Conservation (phyloP, 92 coral and sea anemone species). For the Epizoanthus rinbou region DNA sequence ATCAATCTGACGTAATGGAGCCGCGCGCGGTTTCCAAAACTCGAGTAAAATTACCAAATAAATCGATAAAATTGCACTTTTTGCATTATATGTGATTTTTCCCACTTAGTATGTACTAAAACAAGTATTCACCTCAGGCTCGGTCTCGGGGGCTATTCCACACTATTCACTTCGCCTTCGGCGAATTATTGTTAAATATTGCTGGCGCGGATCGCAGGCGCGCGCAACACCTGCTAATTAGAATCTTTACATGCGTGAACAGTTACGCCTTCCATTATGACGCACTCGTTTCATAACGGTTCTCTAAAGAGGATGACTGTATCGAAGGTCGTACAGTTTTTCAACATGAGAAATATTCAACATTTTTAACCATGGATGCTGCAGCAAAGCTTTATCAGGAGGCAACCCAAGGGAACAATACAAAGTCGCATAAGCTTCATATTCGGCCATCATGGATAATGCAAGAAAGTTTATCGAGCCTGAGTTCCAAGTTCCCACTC, state of each 20-base stretch:
- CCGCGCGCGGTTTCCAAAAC: no score
- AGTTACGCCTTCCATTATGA: conserved; percentile 22
- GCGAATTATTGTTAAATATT: no score
- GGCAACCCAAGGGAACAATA: conserved; percentile 7
- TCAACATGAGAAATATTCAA: background rate
- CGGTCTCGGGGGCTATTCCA: no score
- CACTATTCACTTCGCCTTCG: no score
- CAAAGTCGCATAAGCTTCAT: conserved; percentile 40
- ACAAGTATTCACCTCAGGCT: no score
- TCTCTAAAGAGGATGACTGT: background rate
- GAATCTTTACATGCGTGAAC: conserved; percentile 2
- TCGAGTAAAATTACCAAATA: no score
- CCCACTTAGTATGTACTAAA: no score
- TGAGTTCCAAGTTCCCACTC: conserved; percentile 89
- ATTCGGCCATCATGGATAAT: conserved; percentile 82
- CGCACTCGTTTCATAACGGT: background rate
- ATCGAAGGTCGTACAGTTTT: background rate
- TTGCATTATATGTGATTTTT: no score
- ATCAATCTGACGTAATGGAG: no score
- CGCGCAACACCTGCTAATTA: conserved; percentile 26
- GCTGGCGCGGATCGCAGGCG: conserved; percentile 8
- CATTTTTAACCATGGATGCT: conserved; percentile 57
- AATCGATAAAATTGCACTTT: no score
- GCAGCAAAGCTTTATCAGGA: conserved; percentile 49
- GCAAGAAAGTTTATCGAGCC: conserved; percentile 79